Conservation (phyloP, 2,888 invertebrate genomes). For the Horisme vitalbata region DNA sequence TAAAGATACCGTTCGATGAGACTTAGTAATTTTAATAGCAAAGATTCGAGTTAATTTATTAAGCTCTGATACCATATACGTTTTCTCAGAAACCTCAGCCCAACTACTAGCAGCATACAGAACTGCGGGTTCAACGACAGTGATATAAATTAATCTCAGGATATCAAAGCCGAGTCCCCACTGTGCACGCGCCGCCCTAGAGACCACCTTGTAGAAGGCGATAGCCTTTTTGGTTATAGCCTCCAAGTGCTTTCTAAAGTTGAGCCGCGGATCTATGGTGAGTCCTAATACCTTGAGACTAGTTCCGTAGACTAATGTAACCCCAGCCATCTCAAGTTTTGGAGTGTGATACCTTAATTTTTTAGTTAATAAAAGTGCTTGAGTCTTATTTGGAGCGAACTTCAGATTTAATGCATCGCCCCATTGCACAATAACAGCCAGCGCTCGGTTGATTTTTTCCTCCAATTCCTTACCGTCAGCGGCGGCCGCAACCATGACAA, state of each 20-base stretch:
- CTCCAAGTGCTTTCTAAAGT: not conserved
- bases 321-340: constrained; percentile 11
- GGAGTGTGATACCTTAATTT: constrained; percentile 17
- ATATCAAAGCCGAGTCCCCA: constrained; percentile 11
- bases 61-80: not conserved
- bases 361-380: constrained; percentile 18
- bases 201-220: constrained; percentile 1
- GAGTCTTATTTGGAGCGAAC: constrained; percentile 25
- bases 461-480: not conserved
- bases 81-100: not conserved
- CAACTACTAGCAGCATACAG: constrained; percentile 7
- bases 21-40: constrained; percentile 2
- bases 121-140: constrained; percentile 5
- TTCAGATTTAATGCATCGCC: constrained; percentile 5
- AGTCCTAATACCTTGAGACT: constrained; percentile 18
- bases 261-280: constrained; percentile 10
- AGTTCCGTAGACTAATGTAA: not conserved
- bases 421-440: constrained; percentile 14
- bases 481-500: not conserved
- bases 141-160: not conserved
- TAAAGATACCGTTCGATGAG: constrained; percentile 6
- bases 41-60: not conserved
- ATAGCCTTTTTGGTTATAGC: not conserved
- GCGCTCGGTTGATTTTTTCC: not conserved
- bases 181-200: constrained; percentile 3